These are phyloP conservation scores for Alviniconcha strummeri DNA, from an alignment of 2,888 invertebrate species.

Conservation along the genomic window DNA sequence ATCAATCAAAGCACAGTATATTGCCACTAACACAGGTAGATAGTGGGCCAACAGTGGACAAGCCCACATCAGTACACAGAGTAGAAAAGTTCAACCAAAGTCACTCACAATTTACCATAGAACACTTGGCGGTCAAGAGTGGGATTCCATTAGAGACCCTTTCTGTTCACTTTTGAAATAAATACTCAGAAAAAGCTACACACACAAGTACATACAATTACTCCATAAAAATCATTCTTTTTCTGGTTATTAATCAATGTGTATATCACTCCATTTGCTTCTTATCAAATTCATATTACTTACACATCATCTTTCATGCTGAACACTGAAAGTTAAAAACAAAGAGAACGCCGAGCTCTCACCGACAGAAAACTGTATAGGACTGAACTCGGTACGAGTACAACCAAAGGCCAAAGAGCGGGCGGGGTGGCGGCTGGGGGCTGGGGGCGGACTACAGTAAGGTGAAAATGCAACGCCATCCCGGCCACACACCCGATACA, in stretches of 20 bases:
- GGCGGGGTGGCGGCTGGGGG: too few species aligned
- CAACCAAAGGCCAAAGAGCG: too few species aligned
- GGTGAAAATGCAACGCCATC: too few species aligned
- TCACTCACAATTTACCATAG: slow-evolving; percentile 22
- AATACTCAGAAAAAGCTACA: slow-evolving; percentile 31
- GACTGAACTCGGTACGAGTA: too few species aligned
- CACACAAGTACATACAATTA: slow-evolving; percentile 27
- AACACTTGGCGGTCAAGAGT: slow-evolving; percentile 5
- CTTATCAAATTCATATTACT: slow-evolving; percentile 12
- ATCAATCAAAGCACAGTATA: slow-evolving; percentile 28
- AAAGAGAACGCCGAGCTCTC: neutral
- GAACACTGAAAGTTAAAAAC: neutral
- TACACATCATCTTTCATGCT: slow-evolving; percentile 2
- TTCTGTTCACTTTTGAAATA: slow-evolving; percentile 20
- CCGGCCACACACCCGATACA: too few species aligned
- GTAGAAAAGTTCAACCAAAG: neutral
- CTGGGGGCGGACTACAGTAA: too few species aligned
- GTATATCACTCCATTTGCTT: slow-evolving; percentile 27
- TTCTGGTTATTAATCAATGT: slow-evolving; percentile 27
- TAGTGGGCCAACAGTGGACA: neutral
- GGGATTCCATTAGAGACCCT: slow-evolving; percentile 5
- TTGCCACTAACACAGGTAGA: slow-evolving; percentile 20
- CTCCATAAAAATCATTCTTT: slow-evolving; percentile 26
- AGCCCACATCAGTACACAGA: neutral
- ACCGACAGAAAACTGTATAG: too few species aligned